phyloP scores from a whole-genome alignment of 35 echinoderm and acorn worm species.

The Apostichopus japonicus region DNA sequence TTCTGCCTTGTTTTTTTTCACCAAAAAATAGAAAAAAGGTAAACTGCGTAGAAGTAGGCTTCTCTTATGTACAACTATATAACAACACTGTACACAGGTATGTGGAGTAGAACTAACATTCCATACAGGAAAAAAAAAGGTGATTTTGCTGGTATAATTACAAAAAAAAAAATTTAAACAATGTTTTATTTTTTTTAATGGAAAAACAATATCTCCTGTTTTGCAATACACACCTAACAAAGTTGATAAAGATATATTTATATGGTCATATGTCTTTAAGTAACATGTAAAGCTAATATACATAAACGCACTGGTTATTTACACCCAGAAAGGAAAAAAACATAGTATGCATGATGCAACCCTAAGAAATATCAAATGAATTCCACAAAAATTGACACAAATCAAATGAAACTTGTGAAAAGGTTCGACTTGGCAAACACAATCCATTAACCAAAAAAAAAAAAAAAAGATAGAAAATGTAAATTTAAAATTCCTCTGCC shows the following conservation, averaged over 20 bases:
- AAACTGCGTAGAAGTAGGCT: conserved; percentile 56
- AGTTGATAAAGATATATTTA: conserved; percentile 39
- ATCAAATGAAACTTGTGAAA: too few relatives aligned
- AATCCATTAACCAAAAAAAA: too few relatives aligned
- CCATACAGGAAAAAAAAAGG: conserved; percentile 41
- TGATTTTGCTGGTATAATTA: conserved; percentile 35
- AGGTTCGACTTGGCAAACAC: too few relatives aligned
- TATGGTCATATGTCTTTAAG: conserved; percentile 37
- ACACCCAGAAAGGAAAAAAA: background rate
- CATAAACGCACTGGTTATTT: conserved; percentile 43
- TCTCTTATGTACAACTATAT: conserved; percentile 60
- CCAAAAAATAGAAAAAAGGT: conserved; percentile 56
- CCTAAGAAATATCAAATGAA: background rate
- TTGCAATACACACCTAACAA: conserved; percentile 50
- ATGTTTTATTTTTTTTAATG: conserved; percentile 11
- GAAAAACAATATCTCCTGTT: conserved; percentile 5
- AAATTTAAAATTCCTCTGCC: too few relatives aligned
- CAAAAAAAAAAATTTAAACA: conserved; percentile 26
- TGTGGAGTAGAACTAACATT: conserved; percentile 33
- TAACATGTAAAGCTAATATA: conserved; percentile 31
- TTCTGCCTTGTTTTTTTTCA: conserved; percentile 46
- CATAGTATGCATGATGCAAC: background rate
- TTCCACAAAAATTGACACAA: background rate
- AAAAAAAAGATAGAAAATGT: too few relatives aligned
- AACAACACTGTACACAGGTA: conserved; percentile 49